A percentile compares a stretch with the other conserved stretches of the same genome.
Evolutionary conservation across 2,797 vertebrate species (phyloP).

Genomic region (Acomys russatus): DNA sequence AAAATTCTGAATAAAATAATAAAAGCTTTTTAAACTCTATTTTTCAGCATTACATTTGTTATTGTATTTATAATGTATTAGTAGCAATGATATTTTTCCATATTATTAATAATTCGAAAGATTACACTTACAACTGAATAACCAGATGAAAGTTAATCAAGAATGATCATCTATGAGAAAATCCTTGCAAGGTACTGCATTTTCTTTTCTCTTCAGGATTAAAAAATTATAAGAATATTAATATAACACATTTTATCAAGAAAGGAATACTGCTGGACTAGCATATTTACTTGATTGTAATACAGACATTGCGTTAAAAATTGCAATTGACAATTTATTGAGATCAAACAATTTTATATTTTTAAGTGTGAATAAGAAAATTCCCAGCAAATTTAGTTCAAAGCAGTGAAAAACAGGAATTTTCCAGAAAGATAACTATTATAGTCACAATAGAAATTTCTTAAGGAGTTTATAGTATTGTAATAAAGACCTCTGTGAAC

Average conservation of each 20-base stretch:
- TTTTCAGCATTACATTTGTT: not conserved
- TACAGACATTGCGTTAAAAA: conserved; percentile 33
- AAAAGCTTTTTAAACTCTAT: not conserved
- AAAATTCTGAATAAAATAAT: not conserved
- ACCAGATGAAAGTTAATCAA: conserved; percentile 21
- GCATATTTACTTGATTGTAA: not conserved
- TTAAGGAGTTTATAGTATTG: not conserved
- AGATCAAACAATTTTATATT: not conserved
- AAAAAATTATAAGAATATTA: not conserved
- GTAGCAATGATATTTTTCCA: not conserved
- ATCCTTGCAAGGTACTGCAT: not conserved
- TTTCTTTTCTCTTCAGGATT: conserved; percentile 26
- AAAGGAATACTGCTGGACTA: conserved; percentile 23
- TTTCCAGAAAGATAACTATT: not conserved
- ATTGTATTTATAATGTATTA: not conserved
- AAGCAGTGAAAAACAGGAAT: not conserved
- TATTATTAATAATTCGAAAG: not conserved
- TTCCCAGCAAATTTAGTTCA: conserved; percentile 23
- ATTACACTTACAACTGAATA: not conserved
- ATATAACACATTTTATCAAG: not conserved
- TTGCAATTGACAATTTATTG: not conserved
- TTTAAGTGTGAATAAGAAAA: conserved; percentile 40
- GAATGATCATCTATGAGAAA: not conserved
- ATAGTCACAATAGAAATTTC: not conserved
- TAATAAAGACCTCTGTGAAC: not conserved